These are phyloP conservation scores for Elachura formosa DNA, from an alignment of 2,113 vertebrate species.

Conservation along the genomic window DNA sequence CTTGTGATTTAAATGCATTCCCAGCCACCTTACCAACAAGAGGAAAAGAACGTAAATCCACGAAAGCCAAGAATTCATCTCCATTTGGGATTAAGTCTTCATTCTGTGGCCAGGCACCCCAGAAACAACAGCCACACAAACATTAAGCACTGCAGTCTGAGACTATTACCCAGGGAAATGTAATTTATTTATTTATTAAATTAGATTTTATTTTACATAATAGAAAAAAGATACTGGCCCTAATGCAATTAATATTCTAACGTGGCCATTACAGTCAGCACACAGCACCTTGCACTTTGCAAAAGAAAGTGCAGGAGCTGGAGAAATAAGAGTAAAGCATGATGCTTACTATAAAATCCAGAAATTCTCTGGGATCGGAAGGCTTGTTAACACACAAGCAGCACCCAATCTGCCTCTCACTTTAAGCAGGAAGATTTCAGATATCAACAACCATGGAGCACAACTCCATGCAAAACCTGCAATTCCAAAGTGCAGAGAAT, in stretches of 20 bases:
- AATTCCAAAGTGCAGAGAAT: not conserved
- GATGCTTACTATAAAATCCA: slow-evolving; percentile 79
- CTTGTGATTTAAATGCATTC: not conserved
- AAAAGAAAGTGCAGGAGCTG: not conserved
- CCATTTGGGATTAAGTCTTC: not conserved
- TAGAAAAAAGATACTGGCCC: not conserved
- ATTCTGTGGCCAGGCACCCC: not conserved
- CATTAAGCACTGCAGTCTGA: not conserved
- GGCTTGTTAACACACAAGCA: slow-evolving; percentile 82
- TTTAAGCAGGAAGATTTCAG: slow-evolving; percentile 84
- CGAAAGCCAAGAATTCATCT: not conserved
- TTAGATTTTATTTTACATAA: not conserved
- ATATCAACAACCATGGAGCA: slow-evolving; percentile 86
- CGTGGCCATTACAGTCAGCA: not conserved
- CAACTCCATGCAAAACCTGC: slow-evolving; percentile 90
- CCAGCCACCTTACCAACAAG: not conserved
- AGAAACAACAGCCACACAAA: not conserved
- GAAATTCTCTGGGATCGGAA: slow-evolving; percentile 86
- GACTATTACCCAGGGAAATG: not conserved
- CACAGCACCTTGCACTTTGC: too few relatives aligned
- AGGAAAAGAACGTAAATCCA: not conserved
- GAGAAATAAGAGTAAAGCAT: not conserved
- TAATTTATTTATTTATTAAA: not conserved
- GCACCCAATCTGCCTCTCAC: slow-evolving; percentile 77
- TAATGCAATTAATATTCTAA: not conserved